Evolutionary conservation across 2,113 vertebrate species (phyloP), one percentile per base, ranked within the genome.

Genomic region (Triplophysa dalaica): DNA sequence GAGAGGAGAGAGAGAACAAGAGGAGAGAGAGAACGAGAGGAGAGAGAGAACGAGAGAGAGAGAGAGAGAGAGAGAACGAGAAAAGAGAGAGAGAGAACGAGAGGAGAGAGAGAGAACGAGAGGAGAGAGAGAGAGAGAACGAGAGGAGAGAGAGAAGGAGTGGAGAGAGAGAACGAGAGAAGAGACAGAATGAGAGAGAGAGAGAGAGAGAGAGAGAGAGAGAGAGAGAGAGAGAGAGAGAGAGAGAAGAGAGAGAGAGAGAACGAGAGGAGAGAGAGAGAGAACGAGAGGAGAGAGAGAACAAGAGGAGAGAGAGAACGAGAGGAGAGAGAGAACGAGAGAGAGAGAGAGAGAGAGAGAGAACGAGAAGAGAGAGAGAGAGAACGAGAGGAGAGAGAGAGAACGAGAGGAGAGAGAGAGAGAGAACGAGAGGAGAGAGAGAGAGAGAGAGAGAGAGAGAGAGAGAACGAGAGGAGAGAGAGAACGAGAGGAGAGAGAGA

Each of bases 11-110:
- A 77, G 8, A 70, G 48, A 77, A 24, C 24, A 14, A 45, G 24
- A 76, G 16, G 4, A 10, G 1, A 58, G n/a, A 29, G 17, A 75
- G 7, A 64, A 4, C n/a, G 14, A 5, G 5, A 14, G 5, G 50
- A 54, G 24, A 65, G 29, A 77, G 8, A 70, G 48, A 77, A 24
- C 24, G n/a, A 45, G 24, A 76, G 16, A n/a, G 4, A 10, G 1
- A 58, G n/a, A 29, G 17, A 75, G 7, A 64, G 8, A n/a, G n/a
- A n/a, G n/a, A n/a, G n/a, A n/a, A n/a, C n/a, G n/a, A n/a, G n/a
- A n/a, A n/a, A n/a, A n/a, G n/a, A n/a, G 50, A 54, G 24, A 65
- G 29, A 77, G 8, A 70, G 48, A 77, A 24, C 24, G n/a, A 45
- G 24, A 76, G 16, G 4, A 10, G 1, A 58, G n/a, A 29, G 17